These are phyloP conservation scores for Gonioctena quinquepunctata DNA, from an alignment of 1,140 invertebrate genomes.

Conservation along the genomic window DNA sequence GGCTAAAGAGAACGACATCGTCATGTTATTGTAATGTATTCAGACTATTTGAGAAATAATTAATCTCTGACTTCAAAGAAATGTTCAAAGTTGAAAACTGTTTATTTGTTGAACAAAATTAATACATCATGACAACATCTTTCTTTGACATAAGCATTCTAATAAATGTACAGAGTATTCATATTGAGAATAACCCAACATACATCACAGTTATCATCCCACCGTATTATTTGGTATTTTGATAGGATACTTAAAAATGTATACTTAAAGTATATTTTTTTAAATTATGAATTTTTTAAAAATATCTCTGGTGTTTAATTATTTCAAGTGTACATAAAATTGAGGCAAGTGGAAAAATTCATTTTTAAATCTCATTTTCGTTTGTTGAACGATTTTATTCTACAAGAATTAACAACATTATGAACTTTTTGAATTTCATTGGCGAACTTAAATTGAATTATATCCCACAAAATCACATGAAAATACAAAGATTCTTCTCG, in stretches of 20 bases:
- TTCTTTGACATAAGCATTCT: too few species aligned
- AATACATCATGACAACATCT: too few species aligned
- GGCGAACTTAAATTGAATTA: not conserved
- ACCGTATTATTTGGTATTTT: not conserved
- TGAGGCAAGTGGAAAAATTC: not conserved
- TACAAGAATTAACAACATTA: not conserved
- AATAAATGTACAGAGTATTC: too few species aligned
- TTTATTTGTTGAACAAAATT: too few species aligned
- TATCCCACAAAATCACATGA: not conserved
- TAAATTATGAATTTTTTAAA: not conserved
- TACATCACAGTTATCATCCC: too few species aligned
- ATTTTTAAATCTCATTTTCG: not conserved
- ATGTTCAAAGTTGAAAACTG: too few species aligned
- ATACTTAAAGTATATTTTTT: not conserved
- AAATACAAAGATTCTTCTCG: not conserved
- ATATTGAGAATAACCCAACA: too few species aligned
- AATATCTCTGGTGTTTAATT: not conserved
- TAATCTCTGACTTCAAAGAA: too few species aligned
- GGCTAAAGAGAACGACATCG: slow-evolving; percentile 25
- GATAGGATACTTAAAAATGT: not conserved
- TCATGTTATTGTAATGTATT: too few species aligned
- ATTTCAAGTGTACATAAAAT: not conserved
- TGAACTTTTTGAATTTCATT: not conserved
- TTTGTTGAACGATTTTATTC: not conserved
- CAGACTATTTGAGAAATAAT: too few species aligned